phyloP scores from a whole-genome alignment of 2,888 invertebrate genomes.

The Drosophila kanekoi region DNA sequence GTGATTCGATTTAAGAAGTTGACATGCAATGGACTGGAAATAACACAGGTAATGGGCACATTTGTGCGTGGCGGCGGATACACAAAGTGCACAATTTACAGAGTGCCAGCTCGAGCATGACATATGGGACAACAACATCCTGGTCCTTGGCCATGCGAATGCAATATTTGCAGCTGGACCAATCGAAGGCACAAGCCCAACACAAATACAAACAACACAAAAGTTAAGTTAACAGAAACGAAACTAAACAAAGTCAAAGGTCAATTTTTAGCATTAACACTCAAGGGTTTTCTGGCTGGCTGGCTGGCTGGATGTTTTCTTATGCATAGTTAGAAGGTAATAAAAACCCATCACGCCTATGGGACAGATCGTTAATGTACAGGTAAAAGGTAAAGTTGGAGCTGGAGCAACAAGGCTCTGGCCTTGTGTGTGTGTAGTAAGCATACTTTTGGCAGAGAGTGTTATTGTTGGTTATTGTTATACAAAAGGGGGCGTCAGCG shows the following conservation, averaged over 20 bases:
- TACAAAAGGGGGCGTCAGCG: not conserved
- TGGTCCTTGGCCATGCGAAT: slow-evolving; percentile 20
- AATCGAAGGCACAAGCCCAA: slow-evolving; percentile 26
- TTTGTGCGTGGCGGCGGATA: slow-evolving; percentile 2
- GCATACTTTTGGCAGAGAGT: slow-evolving; percentile 26
- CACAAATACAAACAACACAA: slow-evolving; percentile 17
- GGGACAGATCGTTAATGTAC: slow-evolving; percentile 47
- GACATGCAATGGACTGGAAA: slow-evolving; percentile 47
- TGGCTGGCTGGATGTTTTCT: slow-evolving; percentile 6
- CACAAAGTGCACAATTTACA: slow-evolving; percentile 31
- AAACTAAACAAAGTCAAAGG: slow-evolving; percentile 30
- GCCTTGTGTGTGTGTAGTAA: slow-evolving; percentile 8
- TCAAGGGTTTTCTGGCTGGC: slow-evolving; percentile 10
- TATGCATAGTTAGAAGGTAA: slow-evolving; percentile 21
- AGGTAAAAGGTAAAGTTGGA: slow-evolving; percentile 13
- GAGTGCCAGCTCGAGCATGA: slow-evolving; percentile 23
- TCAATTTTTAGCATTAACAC: slow-evolving; percentile 44
- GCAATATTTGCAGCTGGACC: slow-evolving; percentile 29
- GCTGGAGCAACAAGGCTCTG: slow-evolving; percentile 2
- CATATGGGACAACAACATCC: slow-evolving; percentile 20
- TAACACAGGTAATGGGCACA: slow-evolving; percentile 42
- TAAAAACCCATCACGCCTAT: slow-evolving; percentile 54
- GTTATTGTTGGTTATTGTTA: slow-evolving; percentile 11
- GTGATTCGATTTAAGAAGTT: slow-evolving; percentile 16
- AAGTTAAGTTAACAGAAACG: slow-evolving; percentile 15